Evolutionary conservation across 2,797 vertebrate species (phyloP).

Genomic region (Aratinga solstitialis): DNA sequence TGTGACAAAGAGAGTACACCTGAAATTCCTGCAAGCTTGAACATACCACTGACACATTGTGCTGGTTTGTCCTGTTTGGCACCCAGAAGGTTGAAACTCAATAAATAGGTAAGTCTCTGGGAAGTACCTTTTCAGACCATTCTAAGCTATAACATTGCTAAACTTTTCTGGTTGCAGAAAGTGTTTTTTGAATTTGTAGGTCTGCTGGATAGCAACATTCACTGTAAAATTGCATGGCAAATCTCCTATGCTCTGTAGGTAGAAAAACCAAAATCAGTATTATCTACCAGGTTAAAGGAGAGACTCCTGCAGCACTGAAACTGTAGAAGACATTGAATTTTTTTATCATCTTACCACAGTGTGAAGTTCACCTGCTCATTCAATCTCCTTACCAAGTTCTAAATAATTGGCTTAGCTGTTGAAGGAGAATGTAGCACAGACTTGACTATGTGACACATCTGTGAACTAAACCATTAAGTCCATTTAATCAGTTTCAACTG

Average conservation of each 20-base stretch:
- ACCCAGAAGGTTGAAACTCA: background rate
- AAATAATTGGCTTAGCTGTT: background rate
- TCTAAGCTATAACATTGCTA: background rate
- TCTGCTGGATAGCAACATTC: background rate
- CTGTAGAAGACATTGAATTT: background rate
- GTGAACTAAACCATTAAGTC: background rate
- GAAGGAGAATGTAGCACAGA: background rate
- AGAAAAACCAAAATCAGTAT: background rate
- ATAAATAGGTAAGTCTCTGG: background rate
- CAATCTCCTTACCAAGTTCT: background rate
- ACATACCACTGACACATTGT: background rate
- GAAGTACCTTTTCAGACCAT: background rate
- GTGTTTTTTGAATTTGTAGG: background rate
- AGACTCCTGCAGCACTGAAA: background rate
- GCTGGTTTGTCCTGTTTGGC: background rate
- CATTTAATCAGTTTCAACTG: background rate
- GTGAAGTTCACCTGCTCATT: background rate
- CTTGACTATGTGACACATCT: background rate
- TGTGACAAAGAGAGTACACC: accelerated
- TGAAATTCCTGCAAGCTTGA: background rate
- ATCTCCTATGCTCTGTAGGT: background rate
- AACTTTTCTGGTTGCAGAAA: background rate
- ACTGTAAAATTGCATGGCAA: background rate
- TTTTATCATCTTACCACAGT: background rate
- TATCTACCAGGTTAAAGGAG: background rate